Base-by-base conservation (phyloP, 2,797 vertebrate species). In the Arvicola amphibius region DNA sequence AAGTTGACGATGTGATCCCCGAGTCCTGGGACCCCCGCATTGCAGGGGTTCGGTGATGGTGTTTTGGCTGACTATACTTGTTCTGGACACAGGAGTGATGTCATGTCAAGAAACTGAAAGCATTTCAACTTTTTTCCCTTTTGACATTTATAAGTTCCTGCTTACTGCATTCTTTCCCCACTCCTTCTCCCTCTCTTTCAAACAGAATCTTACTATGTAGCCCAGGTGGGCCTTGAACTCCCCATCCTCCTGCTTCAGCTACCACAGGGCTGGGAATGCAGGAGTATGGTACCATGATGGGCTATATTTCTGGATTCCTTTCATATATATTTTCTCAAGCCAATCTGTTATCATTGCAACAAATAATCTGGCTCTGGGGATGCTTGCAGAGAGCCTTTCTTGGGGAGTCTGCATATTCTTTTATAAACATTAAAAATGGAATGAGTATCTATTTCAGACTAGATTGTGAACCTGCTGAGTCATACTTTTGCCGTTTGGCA, bases 281-380 rank as follows among this genome's bases (percentile, higher is more conserved):
- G 67, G 53, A 43, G 1, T 59, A 1, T 34, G 17, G 37, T 59
- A 1, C 34, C 6, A 1, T 13, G 25, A 14, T 12, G n/a, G 51
- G 11, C 3, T 74, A n/a, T 34, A 46, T 73, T 53, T 94, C 76
- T 85, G 80, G 84, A 87, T 90, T 46, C 34, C 53, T 65, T 94
- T 79, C 69, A 85, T 74, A 83, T 63, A 59, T 74, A 74, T 61
- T 92, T 92, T 94, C 81, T 96, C 74, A 92, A 92, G 34, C 78
- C 71, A 86, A 76, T 89, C 85, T 93, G 63, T 59, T 56, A 48
- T 59, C 13, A 1, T 92, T 96, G 88, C 67, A 94, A 79, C 56
- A 92, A 93, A 59, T 43, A 91, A 79, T 65, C 79, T 84, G 93
- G 59, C 37, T 53, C 5, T 23, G 29, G 88, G 34, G 61, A 53